Percentiles rank a stretch among this genome's conserved stretches.
Conservation (phyloP, 2,113 vertebrate species). For the Thryonomys swinderianus region DNA sequence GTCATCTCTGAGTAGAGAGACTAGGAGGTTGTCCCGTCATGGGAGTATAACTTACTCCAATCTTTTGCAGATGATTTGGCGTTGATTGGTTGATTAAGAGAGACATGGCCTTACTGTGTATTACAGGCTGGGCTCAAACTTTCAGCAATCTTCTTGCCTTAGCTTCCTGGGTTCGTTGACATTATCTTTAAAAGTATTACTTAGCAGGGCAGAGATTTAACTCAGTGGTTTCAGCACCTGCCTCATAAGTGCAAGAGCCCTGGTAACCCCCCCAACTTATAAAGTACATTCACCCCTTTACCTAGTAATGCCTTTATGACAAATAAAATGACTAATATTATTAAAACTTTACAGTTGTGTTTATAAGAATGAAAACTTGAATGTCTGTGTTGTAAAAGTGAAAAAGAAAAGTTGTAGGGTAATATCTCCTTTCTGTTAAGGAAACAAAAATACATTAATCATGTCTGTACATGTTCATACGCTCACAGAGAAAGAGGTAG, state of each 20-base stretch:
- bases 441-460: neutral
- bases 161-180: neutral
- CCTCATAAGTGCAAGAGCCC: no score
- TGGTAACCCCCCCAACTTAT: neutral
- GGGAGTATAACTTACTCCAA: neutral
- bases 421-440: slow-evolving; percentile 6
- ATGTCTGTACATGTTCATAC: neutral
- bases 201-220: no score
- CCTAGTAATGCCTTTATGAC: slow-evolving; percentile 1
- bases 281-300: slow-evolving; percentile 32
- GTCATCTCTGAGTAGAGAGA: neutral
- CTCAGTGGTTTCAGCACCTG: no score
- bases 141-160: neutral
- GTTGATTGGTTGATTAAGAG: neutral
- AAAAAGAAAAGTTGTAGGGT: neutral
- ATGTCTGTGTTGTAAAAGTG: neutral
- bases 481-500: neutral
- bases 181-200: neutral
- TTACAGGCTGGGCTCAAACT: neutral
- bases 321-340: slow-evolving; percentile 54
- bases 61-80: neutral
- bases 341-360: neutral
- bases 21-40: neutral
- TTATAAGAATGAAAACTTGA: slow-evolving; percentile 5
- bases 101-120: neutral